These are phyloP conservation scores for Psephotus haematonotus DNA, from an alignment of 2,113 vertebrate species.

Conservation along the genomic window DNA sequence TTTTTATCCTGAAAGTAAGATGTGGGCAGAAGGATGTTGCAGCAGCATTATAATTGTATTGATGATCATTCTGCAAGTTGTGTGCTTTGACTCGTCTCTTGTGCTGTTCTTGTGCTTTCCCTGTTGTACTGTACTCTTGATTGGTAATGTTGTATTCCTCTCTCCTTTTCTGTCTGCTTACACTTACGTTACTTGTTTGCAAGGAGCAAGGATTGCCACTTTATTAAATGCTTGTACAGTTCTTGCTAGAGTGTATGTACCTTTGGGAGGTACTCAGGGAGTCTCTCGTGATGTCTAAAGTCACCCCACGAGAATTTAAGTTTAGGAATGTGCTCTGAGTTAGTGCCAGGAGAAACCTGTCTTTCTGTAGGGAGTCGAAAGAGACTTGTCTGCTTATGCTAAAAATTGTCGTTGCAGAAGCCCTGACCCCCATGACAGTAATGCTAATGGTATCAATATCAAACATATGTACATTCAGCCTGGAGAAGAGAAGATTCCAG, in stretches of 20 bases:
- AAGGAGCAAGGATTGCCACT: not conserved
- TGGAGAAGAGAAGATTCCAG: not conserved
- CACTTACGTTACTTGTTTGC: not conserved
- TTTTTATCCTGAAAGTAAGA: not conserved
- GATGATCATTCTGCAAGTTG: not conserved
- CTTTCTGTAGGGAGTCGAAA: not conserved
- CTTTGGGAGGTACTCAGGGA: not conserved
- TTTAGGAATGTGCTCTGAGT: not conserved
- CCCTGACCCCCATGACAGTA: not conserved
- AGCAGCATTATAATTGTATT: not conserved
- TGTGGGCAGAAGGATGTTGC: not conserved
- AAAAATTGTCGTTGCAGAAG: not conserved
- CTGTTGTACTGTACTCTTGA: not conserved
- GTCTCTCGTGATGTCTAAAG: not conserved
- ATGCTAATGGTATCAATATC: not conserved
- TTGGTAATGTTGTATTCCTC: not conserved
- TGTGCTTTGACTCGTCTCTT: not conserved
- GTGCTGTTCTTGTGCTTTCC: not conserved
- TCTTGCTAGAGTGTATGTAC: not conserved
- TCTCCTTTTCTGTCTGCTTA: not conserved
- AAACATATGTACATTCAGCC: not conserved
- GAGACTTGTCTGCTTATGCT: not conserved
- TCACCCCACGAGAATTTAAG: not conserved
- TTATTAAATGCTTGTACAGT: not conserved
- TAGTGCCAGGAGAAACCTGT: not conserved